Conservation (phyloP, 2,797 vertebrate species). For the Gephyroberyx darwinii region DNA sequence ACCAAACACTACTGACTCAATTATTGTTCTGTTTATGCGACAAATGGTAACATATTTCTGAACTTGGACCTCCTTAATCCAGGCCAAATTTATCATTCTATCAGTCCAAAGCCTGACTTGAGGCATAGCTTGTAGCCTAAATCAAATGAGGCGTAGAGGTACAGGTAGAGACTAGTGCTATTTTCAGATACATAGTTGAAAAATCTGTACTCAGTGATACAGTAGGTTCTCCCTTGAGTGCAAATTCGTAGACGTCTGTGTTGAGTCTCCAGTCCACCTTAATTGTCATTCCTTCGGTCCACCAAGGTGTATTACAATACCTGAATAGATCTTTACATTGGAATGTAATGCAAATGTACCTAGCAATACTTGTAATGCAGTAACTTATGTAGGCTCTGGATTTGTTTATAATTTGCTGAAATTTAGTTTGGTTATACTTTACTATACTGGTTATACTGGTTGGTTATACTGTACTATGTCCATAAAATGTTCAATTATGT, state of each 20-base stretch:
- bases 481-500: no score
- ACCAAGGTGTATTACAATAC: neutral
- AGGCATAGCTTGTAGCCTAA: neutral
- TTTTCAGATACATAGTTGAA: neutral
- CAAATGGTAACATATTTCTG: neutral
- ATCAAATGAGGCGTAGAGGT: neutral
- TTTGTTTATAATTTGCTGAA: no score
- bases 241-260: neutral
- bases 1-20: neutral
- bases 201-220: neutral
- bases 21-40: constrained; percentile 6
- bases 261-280: neutral
- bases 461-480: no score
- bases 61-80: neutral
- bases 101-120: neutral
- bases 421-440: no score
- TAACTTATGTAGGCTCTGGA: no score
- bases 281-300: neutral
- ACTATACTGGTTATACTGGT: no score
- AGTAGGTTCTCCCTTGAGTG: neutral
- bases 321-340: neutral
- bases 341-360: neutral
- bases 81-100: neutral
- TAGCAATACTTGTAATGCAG: neutral
- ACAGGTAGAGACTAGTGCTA: no score